These are phyloP conservation scores for Platichthys flesus DNA, from an alignment of 2,113 vertebrate genomes.

Conservation along the genomic window DNA sequence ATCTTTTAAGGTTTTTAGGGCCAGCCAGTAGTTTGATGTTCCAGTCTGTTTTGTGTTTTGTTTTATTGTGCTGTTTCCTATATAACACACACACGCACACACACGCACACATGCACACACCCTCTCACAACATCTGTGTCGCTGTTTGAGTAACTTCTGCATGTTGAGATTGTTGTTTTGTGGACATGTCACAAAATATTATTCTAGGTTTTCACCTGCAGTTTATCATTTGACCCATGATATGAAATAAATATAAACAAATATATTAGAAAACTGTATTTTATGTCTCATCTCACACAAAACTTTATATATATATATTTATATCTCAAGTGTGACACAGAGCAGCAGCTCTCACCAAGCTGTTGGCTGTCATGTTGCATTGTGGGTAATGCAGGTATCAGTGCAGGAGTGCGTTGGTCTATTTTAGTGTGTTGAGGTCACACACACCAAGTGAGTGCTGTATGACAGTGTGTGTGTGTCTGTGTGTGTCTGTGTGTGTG, in stretches of 20 bases:
- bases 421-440: not conserved
- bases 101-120: conserved; percentile 11
- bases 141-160: conserved; percentile 62
- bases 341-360: not conserved
- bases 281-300: no score
- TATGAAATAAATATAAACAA: no score
- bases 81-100: conserved; percentile 1
- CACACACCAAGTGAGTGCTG: not conserved
- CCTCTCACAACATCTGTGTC: conserved; percentile 51
- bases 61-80: conserved; percentile 59
- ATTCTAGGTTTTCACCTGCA: no score
- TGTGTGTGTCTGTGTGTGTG: not conserved
- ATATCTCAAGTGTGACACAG: no score
- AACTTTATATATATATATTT: no score
- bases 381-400: conserved; percentile 5
- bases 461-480: not conserved
- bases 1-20: conserved; percentile 59
- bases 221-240: no score
- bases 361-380: not conserved
- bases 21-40: conserved; percentile 55
- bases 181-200: not conserved
- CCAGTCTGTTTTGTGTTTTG: conserved; percentile 72
- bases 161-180: conserved; percentile 45
- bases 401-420: not conserved
- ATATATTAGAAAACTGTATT: no score